Evolutionary conservation across 2,113 vertebrate species (phyloP).

Genomic region (Strigops habroptila): DNA sequence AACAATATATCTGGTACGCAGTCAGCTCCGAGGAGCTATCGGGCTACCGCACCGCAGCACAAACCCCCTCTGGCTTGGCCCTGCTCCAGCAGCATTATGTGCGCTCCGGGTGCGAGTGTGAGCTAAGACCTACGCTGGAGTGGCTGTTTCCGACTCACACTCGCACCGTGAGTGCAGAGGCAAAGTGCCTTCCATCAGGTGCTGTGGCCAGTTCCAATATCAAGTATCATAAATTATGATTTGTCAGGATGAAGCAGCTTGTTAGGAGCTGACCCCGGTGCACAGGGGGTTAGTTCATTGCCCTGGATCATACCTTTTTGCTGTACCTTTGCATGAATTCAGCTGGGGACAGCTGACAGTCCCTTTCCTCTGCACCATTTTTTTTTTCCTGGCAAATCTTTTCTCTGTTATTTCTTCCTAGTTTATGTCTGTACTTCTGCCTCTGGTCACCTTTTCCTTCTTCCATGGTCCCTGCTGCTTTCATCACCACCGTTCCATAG

Average conservation of each 20-base stretch:
- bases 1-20: slow-evolving; percentile 83
- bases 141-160: no score
- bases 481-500: neutral
- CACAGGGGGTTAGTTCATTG: neutral
- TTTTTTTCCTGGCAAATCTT: neutral
- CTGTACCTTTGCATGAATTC: neutral
- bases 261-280: neutral
- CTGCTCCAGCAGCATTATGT: fast-evolving
- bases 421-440: neutral
- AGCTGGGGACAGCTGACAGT: neutral
- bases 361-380: neutral
- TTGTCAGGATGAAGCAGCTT: neutral
- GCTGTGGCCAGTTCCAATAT: neutral
- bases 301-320: neutral
- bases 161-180: neutral
- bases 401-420: neutral
- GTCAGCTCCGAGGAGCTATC: neutral
- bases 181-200: neutral
- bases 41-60: neutral
- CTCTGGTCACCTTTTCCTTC: neutral
- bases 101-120: no score
- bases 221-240: neutral
- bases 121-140: no score
- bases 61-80: neutral
- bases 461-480: neutral